Percentiles rank a stretch among this genome's conserved stretches.
phyloP scores from a whole-genome alignment of 2,888 invertebrate species.

The Eristalinus aeneus region DNA sequence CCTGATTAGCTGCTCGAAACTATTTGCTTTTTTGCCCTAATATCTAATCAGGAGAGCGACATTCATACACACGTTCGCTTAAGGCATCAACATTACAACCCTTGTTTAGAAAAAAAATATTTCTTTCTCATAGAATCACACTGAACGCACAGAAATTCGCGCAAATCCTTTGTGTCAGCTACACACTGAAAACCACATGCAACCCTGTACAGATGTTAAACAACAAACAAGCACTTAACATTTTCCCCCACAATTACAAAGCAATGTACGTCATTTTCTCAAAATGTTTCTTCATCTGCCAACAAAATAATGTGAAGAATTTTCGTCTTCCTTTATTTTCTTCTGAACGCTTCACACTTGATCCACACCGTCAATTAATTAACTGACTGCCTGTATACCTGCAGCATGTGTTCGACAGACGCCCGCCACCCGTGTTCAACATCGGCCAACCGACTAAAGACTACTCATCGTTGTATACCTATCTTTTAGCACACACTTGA shows the following conservation, averaged over 20 bases:
- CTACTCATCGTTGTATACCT: slow-evolving; percentile 5
- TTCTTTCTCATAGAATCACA: too few relatives aligned
- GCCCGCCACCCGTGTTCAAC: slow-evolving; percentile 18
- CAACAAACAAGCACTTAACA: not conserved
- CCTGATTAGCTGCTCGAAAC: too few relatives aligned
- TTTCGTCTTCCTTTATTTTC: not conserved
- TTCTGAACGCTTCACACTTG: slow-evolving; percentile 5
- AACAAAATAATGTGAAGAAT: not conserved
- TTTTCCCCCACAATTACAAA: not conserved
- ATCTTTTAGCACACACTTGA: slow-evolving; percentile 54
- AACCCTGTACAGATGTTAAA: not conserved
- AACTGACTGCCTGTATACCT: slow-evolving; percentile 60
- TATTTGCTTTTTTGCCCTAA: too few relatives aligned
- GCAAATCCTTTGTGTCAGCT: not conserved
- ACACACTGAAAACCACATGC: not conserved
- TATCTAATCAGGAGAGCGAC: too few relatives aligned
- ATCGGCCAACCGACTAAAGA: not conserved
- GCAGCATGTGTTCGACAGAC: slow-evolving; percentile 53
- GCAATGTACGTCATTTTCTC: not conserved
- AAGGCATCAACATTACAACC: too few relatives aligned
- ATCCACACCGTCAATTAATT: slow-evolving; percentile 16
- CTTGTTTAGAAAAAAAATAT: too few relatives aligned
- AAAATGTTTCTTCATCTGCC: not conserved
- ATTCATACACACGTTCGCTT: too few relatives aligned
- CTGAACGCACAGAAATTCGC: too few relatives aligned